Conservation (phyloP, 2,113 vertebrate species). For the Shinisaurus crocodilurus region DNA sequence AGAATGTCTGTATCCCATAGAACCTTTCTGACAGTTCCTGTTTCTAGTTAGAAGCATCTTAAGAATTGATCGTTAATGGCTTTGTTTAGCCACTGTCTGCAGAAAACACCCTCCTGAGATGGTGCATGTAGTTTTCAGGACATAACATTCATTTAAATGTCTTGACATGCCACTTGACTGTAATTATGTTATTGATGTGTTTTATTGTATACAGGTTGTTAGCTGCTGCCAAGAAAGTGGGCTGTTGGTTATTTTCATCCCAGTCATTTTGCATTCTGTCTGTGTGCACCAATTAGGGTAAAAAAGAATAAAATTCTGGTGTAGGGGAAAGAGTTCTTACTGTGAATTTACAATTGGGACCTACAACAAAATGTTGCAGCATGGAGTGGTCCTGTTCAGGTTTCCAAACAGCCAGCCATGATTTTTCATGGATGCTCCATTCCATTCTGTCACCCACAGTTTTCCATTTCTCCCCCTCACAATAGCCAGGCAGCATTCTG, state of each 20-base stretch:
- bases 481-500: no score
- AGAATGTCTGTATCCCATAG: neutral
- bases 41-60: neutral
- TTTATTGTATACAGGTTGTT: constrained; percentile 20
- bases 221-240: constrained; percentile 16
- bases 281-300: neutral
- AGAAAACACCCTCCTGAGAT: neutral
- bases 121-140: constrained; percentile 25
- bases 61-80: constrained; percentile 12
- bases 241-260: neutral
- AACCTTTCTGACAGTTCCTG: neutral
- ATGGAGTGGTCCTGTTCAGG: neutral
- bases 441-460: neutral
- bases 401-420: neutral
- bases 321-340: neutral
- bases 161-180: constrained; percentile 8
- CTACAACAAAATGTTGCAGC: neutral
- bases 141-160: constrained; percentile 30
- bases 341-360: neutral
- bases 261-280: neutral
- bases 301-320: neutral
- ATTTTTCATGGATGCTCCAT: neutral
- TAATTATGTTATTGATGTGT: constrained; percentile 28
- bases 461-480: neutral
- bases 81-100: constrained; percentile 20